A percentile compares a stretch with the other conserved stretches of the same genome.
Conservation (phyloP, 2,113 vertebrate species). For the Otocyon megalotis region DNA sequence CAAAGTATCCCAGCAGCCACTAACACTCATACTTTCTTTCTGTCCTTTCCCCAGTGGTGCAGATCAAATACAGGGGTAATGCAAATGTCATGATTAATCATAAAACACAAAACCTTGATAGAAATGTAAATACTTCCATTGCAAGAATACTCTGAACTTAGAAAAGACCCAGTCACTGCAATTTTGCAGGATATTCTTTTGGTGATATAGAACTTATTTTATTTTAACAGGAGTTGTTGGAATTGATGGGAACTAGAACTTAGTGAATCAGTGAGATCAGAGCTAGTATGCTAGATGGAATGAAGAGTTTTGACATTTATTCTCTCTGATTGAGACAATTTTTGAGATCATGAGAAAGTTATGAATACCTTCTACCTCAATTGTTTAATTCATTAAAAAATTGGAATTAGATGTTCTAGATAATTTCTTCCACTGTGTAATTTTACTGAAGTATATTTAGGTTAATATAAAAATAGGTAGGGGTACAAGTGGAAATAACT, state of each 20-base stretch:
- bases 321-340: neutral
- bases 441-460: neutral
- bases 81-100: neutral
- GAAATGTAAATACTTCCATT: neutral
- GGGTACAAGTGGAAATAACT: neutral
- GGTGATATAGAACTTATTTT: neutral
- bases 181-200: neutral
- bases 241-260: neutral
- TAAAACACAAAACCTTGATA: neutral
- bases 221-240: neutral
- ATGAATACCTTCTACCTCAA: neutral
- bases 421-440: neutral
- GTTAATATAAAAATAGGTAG: neutral
- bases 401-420: neutral
- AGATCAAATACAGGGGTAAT: neutral
- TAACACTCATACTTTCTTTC: neutral
- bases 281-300: neutral
- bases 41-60: neutral
- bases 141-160: neutral
- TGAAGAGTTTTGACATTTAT: neutral
- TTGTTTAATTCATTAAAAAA: neutral
- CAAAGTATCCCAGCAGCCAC: neutral
- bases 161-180: neutral
- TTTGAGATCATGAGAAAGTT: neutral
- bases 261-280: neutral